Conservation (phyloP, 2,113 vertebrate species). For the Aix galericulata region DNA sequence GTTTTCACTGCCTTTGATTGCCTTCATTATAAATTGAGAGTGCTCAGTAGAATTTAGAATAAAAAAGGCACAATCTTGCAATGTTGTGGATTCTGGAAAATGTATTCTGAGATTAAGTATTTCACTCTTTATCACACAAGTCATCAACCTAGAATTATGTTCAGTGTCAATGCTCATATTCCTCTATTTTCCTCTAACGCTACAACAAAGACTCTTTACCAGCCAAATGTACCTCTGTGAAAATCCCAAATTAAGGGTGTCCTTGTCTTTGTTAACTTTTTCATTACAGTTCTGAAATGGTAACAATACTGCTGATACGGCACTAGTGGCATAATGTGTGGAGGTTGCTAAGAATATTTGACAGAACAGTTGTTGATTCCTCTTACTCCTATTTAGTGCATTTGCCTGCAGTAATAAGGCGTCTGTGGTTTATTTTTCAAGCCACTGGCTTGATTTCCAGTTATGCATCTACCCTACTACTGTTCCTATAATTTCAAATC, state of each 20-base stretch:
- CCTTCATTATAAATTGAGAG: neutral
- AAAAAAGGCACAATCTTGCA: neutral
- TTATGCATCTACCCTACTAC: neutral
- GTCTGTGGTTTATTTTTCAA: neutral
- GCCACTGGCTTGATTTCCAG: neutral
- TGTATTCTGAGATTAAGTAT: neutral
- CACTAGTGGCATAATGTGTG: fast-evolving
- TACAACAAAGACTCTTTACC: neutral
- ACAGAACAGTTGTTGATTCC: neutral
- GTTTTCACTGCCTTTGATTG: neutral
- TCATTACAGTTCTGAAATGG: neutral
- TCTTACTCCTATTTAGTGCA: neutral
- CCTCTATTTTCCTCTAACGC: neutral
- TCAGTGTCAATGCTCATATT: neutral
- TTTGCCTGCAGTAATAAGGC: neutral
- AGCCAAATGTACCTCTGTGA: fast-evolving
- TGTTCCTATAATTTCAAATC: neutral
- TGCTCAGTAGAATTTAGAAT: neutral
- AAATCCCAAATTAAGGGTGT: neutral
- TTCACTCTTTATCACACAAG: neutral
- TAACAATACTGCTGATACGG: neutral
- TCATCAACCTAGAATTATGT: fast-evolving
- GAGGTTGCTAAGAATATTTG: neutral
- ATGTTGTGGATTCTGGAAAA: neutral
- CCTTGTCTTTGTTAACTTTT: neutral